Conservation (phyloP, 1,140 invertebrate genomes). For the Ditylenchus dipsaci region DNA sequence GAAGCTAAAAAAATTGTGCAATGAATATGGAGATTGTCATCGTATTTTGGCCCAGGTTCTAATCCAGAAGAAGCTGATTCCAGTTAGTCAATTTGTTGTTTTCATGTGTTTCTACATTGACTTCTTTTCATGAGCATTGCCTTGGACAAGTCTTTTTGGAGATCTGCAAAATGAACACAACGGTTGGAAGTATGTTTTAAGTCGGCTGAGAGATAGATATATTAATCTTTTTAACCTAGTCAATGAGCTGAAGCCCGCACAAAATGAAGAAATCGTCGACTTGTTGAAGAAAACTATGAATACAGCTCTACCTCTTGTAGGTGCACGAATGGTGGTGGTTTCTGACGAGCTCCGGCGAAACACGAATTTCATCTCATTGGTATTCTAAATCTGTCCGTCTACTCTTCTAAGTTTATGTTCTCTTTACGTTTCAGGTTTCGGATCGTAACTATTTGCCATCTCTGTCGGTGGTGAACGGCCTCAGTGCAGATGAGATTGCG, state of each 20-base stretch:
- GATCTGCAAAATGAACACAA: slow-evolving; percentile 8
- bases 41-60: background rate
- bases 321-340: slow-evolving; percentile 9
- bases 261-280: slow-evolving; percentile 4
- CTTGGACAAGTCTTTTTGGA: slow-evolving; percentile 14
- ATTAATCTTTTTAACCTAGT: background rate
- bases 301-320: slow-evolving; percentile 7
- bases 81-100: background rate
- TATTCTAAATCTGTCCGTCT: background rate
- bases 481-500: slow-evolving; percentile 14
- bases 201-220: background rate
- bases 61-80: background rate
- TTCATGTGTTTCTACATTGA: background rate
- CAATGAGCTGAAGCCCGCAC: background rate
- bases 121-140: background rate
- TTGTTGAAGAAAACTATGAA: slow-evolving; percentile 7
- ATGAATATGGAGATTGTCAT: background rate
- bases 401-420: background rate
- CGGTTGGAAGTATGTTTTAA: background rate
- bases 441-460: slow-evolving; percentile 6
- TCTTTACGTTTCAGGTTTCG: slow-evolving; percentile 3
- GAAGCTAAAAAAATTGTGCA: background rate
- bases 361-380: slow-evolving; percentile 7
- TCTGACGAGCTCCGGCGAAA: slow-evolving; percentile 13
- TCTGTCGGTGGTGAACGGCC: background rate